Percentiles rank a stretch among this genome's conserved stretches.
Evolutionary conservation across 2,113 vertebrate species (phyloP).

Genomic region (Pluvianellus socialis): DNA sequence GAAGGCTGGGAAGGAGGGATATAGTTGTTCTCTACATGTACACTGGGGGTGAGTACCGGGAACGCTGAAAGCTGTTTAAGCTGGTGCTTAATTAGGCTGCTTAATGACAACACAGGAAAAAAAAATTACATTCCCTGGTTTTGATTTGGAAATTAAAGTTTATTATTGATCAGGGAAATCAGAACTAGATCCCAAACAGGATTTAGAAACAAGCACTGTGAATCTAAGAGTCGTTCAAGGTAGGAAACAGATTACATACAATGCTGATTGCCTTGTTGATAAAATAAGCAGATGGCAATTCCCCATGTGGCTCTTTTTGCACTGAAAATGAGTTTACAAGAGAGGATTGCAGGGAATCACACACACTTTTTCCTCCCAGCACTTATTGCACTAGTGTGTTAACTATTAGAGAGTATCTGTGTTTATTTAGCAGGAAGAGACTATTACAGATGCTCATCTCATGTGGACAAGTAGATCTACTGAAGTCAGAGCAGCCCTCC

Average conservation of each 20-base stretch:
- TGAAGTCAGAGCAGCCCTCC: background rate
- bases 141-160: background rate
- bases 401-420: background rate
- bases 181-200: background rate
- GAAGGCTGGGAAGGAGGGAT: background rate
- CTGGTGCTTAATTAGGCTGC: background rate
- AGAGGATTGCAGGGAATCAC: background rate
- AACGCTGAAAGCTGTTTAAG: background rate
- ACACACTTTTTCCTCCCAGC: fast-evolving
- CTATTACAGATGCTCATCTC: background rate
- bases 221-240: background rate
- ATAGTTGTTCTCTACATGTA: background rate
- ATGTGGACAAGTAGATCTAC: background rate
- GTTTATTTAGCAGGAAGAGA: background rate
- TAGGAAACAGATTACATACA: background rate
- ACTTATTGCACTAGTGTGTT: background rate
- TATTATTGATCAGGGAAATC: background rate
- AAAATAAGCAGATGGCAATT: background rate
- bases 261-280: background rate
- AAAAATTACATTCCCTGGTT: background rate
- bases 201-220: background rate
- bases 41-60: background rate
- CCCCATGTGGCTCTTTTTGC: background rate
- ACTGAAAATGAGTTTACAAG: background rate
- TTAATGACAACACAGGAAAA: background rate